Percentiles rank a stretch among this genome's conserved stretches.
Evolutionary conservation across 2,888 invertebrate species (phyloP).

Genomic region (Rotaria macrura): DNA sequence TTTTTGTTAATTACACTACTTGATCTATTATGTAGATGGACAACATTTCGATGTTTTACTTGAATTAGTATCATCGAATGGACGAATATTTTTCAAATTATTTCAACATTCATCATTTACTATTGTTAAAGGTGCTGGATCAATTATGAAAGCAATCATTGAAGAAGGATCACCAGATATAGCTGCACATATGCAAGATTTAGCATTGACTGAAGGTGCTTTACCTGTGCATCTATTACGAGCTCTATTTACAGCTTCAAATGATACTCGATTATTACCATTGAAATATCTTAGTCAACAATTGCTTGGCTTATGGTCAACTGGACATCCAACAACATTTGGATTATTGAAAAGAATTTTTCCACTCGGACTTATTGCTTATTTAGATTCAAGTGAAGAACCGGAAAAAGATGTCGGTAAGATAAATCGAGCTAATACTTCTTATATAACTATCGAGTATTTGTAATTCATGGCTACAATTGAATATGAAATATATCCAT

Average conservation of each 20-base stretch:
- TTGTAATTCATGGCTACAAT: too few species aligned
- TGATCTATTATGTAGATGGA: slow-evolving; percentile 36
- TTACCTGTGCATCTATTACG: slow-evolving; percentile 78
- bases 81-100: slow-evolving; percentile 76
- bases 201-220: slow-evolving; percentile 90
- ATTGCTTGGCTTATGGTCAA: slow-evolving; percentile 86
- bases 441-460: too few species aligned
- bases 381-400: slow-evolving; percentile 38
- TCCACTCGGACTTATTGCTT: slow-evolving; percentile 25
- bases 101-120: slow-evolving; percentile 93
- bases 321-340: slow-evolving; percentile 70
- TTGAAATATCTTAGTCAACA: slow-evolving; percentile 73
- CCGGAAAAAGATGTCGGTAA: slow-evolving; percentile 37
- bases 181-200: slow-evolving; percentile 81
- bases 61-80: slow-evolving; percentile 82
- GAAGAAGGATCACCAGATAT: slow-evolving; percentile 89
- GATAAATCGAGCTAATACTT: background rate
- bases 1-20: too few species aligned
- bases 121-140: slow-evolving; percentile 91
- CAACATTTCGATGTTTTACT: slow-evolving; percentile 64
- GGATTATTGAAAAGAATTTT: slow-evolving; percentile 65
- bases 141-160: slow-evolving; percentile 89
- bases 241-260: slow-evolving; percentile 68
- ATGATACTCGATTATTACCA: slow-evolving; percentile 69
- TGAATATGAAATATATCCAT: too few species aligned